These are phyloP conservation scores for Antheraea mylitta DNA, from an alignment of 1,140 invertebrate genomes.

Conservation along the genomic window DNA sequence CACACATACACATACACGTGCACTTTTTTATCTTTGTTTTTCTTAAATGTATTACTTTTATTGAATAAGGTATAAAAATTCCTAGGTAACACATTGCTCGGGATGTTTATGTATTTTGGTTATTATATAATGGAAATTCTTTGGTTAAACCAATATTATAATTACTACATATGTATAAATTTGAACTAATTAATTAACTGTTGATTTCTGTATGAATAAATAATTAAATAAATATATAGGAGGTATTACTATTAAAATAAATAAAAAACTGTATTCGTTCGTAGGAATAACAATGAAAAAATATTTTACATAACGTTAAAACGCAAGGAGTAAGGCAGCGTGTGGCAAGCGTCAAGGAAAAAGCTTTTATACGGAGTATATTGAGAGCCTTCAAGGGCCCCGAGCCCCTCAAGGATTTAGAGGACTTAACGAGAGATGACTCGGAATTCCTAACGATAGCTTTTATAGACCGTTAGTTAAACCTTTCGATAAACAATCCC, in stretches of 20 bases:
- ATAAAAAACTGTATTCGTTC: not conserved
- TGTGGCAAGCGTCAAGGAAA: constrained; percentile 7
- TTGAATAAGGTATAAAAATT: too few relatives aligned
- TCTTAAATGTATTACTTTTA: too few relatives aligned
- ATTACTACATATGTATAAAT: too few relatives aligned
- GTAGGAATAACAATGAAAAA: not conserved
- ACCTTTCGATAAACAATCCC: constrained; percentile 10
- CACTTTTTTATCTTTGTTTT: too few relatives aligned
- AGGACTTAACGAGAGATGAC: constrained; percentile 8
- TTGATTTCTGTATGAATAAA: too few relatives aligned
- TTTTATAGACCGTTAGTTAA: constrained; percentile 6
- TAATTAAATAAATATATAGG: too few relatives aligned
- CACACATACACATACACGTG: too few relatives aligned
- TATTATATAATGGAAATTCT: too few relatives aligned
- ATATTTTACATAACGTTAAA: constrained; percentile 6
- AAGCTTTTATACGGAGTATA: constrained; percentile 7
- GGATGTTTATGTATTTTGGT: too few relatives aligned
- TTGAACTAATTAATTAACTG: too few relatives aligned
- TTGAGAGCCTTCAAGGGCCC: constrained; percentile 9
- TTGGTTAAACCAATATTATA: too few relatives aligned
- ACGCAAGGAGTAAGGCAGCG: not conserved
- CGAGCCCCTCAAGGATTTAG: not conserved
- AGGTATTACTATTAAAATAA: not conserved
- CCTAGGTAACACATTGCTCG: too few relatives aligned
- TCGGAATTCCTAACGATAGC: constrained; percentile 9